These are phyloP conservation scores for Hirtodrosophila trivittata DNA, from an alignment of 2,888 invertebrate species.

Conservation along the genomic window DNA sequence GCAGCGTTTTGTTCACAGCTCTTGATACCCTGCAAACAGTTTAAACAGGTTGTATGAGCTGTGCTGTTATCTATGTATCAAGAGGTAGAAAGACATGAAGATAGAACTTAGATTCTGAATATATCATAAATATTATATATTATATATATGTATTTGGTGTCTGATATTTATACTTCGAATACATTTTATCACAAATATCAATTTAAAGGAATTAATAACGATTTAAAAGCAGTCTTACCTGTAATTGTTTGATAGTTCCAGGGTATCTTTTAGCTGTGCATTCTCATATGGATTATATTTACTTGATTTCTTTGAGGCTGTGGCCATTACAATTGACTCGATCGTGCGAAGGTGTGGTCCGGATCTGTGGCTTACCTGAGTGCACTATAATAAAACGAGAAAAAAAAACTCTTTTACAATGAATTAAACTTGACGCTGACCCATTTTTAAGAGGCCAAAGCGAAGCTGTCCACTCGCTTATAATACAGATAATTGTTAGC, in stretches of 20 bases:
- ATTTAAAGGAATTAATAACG: too few relatives aligned
- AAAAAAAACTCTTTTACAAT: conserved; percentile 29
- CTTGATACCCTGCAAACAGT: neutral
- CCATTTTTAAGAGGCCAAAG: conserved; percentile 29
- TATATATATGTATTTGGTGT: too few relatives aligned
- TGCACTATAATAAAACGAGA: conserved; percentile 49
- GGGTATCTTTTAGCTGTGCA: neutral
- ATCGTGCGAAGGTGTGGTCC: conserved; percentile 56
- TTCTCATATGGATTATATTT: conserved; percentile 12
- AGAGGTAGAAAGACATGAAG: too few relatives aligned
- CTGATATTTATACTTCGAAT: too few relatives aligned
- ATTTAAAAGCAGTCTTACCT: too few relatives aligned
- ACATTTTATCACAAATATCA: too few relatives aligned
- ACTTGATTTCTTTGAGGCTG: conserved; percentile 24
- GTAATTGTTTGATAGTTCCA: too few relatives aligned
- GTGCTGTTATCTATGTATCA: too few relatives aligned
- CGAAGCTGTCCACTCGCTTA: neutral
- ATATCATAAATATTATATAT: too few relatives aligned
- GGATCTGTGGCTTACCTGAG: conserved; percentile 30
- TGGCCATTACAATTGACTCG: conserved; percentile 29
- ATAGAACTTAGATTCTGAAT: too few relatives aligned
- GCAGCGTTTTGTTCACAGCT: conserved; percentile 36
- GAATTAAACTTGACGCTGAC: conserved; percentile 35
- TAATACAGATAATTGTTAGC: conserved; percentile 3
- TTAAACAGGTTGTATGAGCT: too few relatives aligned